These are phyloP conservation scores for Mya arenaria DNA, from an alignment of 1,140 invertebrate species.

Conservation along the genomic window DNA sequence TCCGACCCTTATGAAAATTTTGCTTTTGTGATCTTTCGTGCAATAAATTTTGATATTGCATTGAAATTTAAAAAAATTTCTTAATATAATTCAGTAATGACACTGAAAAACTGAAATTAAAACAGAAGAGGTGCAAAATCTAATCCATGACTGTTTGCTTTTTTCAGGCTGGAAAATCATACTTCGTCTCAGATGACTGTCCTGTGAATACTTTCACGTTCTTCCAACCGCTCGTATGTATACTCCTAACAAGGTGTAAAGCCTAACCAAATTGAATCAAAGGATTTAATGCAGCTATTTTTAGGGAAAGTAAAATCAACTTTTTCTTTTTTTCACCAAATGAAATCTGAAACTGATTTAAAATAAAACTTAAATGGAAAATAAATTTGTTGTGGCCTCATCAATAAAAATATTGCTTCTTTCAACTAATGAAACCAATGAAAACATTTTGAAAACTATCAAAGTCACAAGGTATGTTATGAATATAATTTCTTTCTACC, in stretches of 20 bases:
- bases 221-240: conserved; percentile 76
- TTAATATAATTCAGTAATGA: neutral
- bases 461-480: no score
- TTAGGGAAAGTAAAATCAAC: neutral
- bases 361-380: neutral
- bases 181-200: conserved; percentile 81
- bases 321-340: neutral
- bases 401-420: neutral
- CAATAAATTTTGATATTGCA: neutral
- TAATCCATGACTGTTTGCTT: neutral
- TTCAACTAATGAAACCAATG: no score
- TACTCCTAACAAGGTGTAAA: no score
- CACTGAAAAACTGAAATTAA: neutral
- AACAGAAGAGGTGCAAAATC: neutral
- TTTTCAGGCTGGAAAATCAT: conserved; percentile 80
- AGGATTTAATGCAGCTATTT: neutral
- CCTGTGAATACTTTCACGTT: conserved; percentile 82
- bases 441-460: no score
- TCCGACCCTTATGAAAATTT: neutral
- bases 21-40: neutral
- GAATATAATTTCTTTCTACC: no score
- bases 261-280: no score
- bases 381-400: neutral
- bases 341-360: neutral
- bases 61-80: neutral